A percentile compares a stretch with the other conserved stretches of the same genome.
Conservation (phyloP, 2,797 vertebrate species). For the Bovichtus variegatus region DNA sequence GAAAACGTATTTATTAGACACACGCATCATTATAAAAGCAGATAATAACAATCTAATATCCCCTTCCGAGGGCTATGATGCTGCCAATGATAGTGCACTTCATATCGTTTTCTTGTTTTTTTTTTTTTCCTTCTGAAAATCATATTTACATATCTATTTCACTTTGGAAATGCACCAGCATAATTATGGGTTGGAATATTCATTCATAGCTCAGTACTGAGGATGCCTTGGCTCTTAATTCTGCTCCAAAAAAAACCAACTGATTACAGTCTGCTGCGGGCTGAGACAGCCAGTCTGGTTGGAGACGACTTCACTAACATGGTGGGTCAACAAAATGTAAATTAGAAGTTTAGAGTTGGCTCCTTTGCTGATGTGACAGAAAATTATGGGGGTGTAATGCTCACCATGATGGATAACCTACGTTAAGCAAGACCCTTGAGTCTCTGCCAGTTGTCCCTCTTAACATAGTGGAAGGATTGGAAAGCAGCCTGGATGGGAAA, state of each 20-base stretch:
- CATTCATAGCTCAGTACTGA: constrained; percentile 6
- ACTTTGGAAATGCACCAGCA: constrained; percentile 1
- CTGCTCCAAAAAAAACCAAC: constrained; percentile 25
- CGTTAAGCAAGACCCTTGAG: constrained; percentile 3
- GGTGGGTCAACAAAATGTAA: constrained; percentile 27
- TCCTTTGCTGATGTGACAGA: constrained; percentile 22
- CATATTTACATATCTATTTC: not conserved
- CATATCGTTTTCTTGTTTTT: not conserved
- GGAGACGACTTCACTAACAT: not conserved
- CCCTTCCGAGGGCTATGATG: not conserved
- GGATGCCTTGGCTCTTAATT: not conserved
- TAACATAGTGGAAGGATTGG: constrained; percentile 1
- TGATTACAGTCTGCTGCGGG: constrained; percentile 30
- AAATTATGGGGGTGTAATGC: constrained; percentile 9
- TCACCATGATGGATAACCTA: constrained; percentile 29
- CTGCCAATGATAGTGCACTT: constrained; percentile 7
- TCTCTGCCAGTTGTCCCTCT: constrained; percentile 21
- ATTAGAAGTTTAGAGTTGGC: constrained; percentile 32
- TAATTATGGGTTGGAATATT: constrained; percentile 9
- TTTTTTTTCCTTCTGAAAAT: not conserved
- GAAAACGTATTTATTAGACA: constrained; percentile 48
- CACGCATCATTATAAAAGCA: constrained; percentile 34
- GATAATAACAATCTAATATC: constrained; percentile 32
- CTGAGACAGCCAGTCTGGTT: constrained; percentile 6
- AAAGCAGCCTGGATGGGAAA: constrained; percentile 34